phyloP scores from a whole-genome alignment of 2,113 vertebrate species.

The Gnathonemus longibarbis region DNA sequence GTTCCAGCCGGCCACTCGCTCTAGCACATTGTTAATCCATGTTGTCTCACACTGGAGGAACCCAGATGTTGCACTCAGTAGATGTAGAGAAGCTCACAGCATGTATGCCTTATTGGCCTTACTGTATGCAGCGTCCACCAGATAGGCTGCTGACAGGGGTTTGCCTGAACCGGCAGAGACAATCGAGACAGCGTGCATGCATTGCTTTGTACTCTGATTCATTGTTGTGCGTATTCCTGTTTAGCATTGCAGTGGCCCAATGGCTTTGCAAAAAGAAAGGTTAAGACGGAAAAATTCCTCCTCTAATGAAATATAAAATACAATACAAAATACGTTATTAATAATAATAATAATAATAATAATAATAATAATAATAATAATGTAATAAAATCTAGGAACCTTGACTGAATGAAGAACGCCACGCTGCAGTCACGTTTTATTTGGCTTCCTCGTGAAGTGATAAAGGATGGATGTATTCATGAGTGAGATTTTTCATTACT shows the following conservation, averaged over 20 bases:
- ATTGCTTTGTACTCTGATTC: slow-evolving; percentile 25
- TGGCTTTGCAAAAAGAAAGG: background rate
- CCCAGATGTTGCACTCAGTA: background rate
- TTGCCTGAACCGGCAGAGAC: slow-evolving; percentile 23
- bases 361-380: background rate
- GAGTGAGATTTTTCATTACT: background rate
- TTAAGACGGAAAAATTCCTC: background rate
- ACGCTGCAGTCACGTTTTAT: background rate
- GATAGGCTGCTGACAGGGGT: background rate
- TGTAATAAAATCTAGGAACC: background rate
- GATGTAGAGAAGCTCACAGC: background rate
- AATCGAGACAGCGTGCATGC: slow-evolving; percentile 6
- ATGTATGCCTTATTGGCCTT: background rate
- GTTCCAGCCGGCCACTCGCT: background rate
- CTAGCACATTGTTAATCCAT: background rate
- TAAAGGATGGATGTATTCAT: background rate
- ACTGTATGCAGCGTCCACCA: background rate
- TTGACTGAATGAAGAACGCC: background rate
- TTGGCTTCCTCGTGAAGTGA: background rate
- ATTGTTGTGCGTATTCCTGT: slow-evolving; percentile 17
- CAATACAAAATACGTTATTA: background rate
- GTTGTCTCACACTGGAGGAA: slow-evolving; percentile 12
- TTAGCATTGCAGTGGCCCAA: background rate
- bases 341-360: background rate
- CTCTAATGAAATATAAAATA: background rate